Percentiles rank a stretch among this genome's conserved stretches.
These are phyloP conservation scores for Maniola jurtina DNA, from an alignment of 1,140 invertebrate species.

Conservation along the genomic window DNA sequence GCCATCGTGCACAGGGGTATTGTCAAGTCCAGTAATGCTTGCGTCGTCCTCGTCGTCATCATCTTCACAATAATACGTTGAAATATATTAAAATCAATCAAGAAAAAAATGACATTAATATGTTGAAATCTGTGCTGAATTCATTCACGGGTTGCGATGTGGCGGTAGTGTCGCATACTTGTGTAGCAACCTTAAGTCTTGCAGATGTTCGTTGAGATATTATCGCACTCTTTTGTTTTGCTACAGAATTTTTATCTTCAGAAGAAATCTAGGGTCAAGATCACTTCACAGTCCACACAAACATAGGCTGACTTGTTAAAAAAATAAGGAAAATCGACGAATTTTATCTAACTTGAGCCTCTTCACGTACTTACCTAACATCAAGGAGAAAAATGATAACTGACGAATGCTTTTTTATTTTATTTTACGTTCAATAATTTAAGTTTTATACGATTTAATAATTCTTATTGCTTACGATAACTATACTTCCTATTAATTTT, in stretches of 20 bases:
- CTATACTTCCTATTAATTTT: not conserved
- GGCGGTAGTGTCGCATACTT: not conserved
- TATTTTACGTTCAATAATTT: too few species aligned
- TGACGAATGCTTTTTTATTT: not conserved
- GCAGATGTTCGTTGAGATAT: constrained; percentile 6
- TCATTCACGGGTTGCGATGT: not conserved
- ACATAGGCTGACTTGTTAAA: not conserved
- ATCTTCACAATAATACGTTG: too few species aligned
- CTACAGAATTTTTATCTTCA: constrained; percentile 6
- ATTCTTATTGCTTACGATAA: not conserved
- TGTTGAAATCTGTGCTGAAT: too few species aligned
- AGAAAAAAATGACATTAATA: too few species aligned
- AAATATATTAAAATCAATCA: too few species aligned
- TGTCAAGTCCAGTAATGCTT: too few species aligned
- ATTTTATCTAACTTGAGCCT: not conserved
- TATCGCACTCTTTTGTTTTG: constrained; percentile 10
- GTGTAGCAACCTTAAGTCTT: constrained; percentile 9
- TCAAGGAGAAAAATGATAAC: not conserved
- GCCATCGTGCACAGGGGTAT: too few species aligned
- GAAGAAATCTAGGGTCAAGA: constrained; percentile 5
- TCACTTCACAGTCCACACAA: not conserved
- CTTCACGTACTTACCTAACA: not conserved
- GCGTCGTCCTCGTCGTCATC: too few species aligned
- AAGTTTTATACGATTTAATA: too few species aligned
- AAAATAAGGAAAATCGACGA: not conserved